Percentiles rank a stretch among this genome's conserved stretches.
Conservation (phyloP, 1,140 invertebrate genomes). For the Drosophila tropicalis region DNA sequence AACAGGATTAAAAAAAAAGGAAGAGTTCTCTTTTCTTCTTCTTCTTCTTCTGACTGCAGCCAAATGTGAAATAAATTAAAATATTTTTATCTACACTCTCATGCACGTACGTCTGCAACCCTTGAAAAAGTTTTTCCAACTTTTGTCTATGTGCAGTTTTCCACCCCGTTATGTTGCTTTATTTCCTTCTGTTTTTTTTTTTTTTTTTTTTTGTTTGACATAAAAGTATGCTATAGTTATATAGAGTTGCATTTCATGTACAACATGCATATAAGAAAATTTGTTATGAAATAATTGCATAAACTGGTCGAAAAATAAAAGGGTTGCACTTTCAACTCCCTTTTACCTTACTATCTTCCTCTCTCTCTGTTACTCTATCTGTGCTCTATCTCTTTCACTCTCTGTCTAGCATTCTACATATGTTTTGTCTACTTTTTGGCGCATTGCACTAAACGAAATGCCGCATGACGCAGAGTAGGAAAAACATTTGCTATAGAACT, state of each 20-base stretch:
- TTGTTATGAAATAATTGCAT: conserved; percentile 63
- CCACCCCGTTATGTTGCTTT: conserved; percentile 24
- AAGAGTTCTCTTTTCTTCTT: no score
- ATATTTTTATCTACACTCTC: conserved; percentile 81
- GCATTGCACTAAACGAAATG: conserved; percentile 77
- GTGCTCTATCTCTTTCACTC: not conserved
- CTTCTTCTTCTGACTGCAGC: conserved; percentile 46
- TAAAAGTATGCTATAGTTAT: conserved; percentile 57
- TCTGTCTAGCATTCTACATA: conserved; percentile 38
- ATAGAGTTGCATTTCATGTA: conserved; percentile 42
- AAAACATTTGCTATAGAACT: conserved; percentile 6
- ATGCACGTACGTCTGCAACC: conserved; percentile 66
- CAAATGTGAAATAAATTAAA: conserved; percentile 80
- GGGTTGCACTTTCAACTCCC: conserved; percentile 27
- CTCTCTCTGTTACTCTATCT: not conserved
- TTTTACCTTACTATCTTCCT: not conserved
- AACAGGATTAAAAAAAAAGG: not conserved
- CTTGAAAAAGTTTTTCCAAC: conserved; percentile 20
- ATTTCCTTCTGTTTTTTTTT: not conserved
- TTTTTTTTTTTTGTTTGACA: not conserved
- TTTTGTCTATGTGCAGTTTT: conserved; percentile 45
- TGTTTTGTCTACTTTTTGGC: conserved; percentile 72
- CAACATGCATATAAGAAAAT: conserved; percentile 27
- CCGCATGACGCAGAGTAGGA: conserved; percentile 60
- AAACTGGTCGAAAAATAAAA: conserved; percentile 24